Evolutionary conservation across 2,113 vertebrate genomes (phyloP), one percentile per base, ranked within the genome.

Genomic region (Guaruba guarouba): DNA sequence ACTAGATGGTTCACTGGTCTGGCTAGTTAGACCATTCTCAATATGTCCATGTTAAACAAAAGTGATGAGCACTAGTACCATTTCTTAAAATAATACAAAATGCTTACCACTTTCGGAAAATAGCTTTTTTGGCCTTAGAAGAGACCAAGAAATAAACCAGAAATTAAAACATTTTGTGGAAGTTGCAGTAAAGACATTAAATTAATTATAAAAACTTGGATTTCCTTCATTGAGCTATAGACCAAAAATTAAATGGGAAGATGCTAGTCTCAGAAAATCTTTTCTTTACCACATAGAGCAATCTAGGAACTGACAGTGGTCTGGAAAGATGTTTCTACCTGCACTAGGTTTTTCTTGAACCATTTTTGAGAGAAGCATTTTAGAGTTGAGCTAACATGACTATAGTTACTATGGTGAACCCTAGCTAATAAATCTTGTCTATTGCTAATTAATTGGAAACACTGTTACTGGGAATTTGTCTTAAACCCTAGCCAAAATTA

Each of bases 51-150:
- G 31, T 52, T 62, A 37, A 86, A 57, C 7, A 44, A 29, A 74
- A 61, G 3, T 25, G 2, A 35, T 39, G 3, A 59, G 2, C 23
- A 64, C 11, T 22, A 35, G 2, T 23, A 46, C 0, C 0, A 0
- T 29, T 90, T 61, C 51, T 68, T 73, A 43, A 64, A 85, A 74
- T 41, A 9, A 62, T 41, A 51, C 12, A 51, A 76, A 68, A 41
- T 13, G 5, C 7, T 81, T 51, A 75, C 17, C 13, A 15, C 22
- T 81, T 86, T 66, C 6, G 48, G 10, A 82, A 33, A 31, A 20
- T 28, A 31, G 1, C 3, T 22, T 68, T 68, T 90, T 54, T 63
- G 25, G 39, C 19, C 23, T 49, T 55, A 43, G 6, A 90, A 63
- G 8, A 51, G 17, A 67, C 9, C 5, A 77, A 86, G 41, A 91